These are phyloP conservation scores for Parnassius mnemosyne DNA, from an alignment of 2,888 invertebrate species.

Conservation along the genomic window DNA sequence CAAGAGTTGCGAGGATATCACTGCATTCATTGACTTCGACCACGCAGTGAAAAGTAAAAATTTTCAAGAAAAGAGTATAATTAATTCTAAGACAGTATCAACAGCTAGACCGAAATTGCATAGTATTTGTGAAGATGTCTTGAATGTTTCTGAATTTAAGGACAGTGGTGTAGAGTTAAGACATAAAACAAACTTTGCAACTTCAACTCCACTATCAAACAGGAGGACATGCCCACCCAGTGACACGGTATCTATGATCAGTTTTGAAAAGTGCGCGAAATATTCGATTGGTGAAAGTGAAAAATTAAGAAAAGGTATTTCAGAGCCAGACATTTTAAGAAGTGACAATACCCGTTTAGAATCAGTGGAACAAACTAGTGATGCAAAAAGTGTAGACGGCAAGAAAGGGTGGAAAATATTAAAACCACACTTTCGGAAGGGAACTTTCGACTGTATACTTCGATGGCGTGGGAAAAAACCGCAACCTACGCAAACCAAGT, in stretches of 20 bases:
- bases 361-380: conserved; percentile 42
- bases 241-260: conserved; percentile 54
- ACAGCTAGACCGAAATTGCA: conserved; percentile 49
- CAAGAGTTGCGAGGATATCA: conserved; percentile 69
- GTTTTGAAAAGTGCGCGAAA: conserved; percentile 62
- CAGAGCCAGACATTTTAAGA: conserved; percentile 66
- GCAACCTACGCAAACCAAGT: conserved; percentile 53
- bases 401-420: conserved; percentile 65
- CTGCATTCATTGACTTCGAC: conserved; percentile 63
- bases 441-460: conserved; percentile 67
- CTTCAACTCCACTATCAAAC: conserved; percentile 66
- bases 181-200: conserved; percentile 51
- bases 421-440: conserved; percentile 64
- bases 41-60: conserved; percentile 61
- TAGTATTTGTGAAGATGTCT: conserved; percentile 59
- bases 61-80: conserved; percentile 68
- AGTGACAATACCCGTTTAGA: conserved; percentile 45
- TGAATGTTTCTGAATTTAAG: conserved; percentile 45
- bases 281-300: conserved; percentile 48
- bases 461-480: conserved; percentile 69
- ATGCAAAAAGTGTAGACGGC: conserved; percentile 54
- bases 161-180: conserved; percentile 62
- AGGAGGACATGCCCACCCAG: conserved; percentile 59
- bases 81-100: conserved; percentile 56
- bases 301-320: conserved; percentile 62